Evolutionary conservation across 2,797 vertebrate species (phyloP), one percentile per base, ranked within the genome.

Genomic region (Catamblyrhynchus diadema): DNA sequence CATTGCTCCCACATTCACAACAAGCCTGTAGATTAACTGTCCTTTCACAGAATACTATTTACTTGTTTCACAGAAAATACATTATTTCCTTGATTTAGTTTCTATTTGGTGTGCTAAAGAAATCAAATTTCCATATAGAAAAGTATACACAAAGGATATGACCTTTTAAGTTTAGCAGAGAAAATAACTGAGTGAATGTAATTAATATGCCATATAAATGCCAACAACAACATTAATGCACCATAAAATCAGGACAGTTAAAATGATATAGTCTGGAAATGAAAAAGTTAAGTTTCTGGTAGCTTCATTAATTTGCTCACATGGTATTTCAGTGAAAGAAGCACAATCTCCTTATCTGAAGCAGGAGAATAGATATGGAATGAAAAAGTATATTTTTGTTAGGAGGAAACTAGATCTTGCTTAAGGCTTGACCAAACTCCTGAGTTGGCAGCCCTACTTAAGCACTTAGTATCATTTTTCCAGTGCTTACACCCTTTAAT

Each of bases 101-200:
- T 86, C 91, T 88, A 14, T 81, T 96, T 92, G 67, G 74, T 91
- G 87, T 93, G 88, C 86, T 95, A 93, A 92, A 86, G 74, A 93
- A 96, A 94, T 80, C 45, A 64, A 67, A 96, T 95, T 95, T 96
- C 94, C 90, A 88, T 96, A 94, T 56, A 96, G 80, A 95, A 94
- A 96, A 95, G 78, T 74, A 61, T 94, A 92, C 88, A 88, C 73
- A 77, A 71, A 94, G 89, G 95, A 95, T 93, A 88, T 96, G 95
- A 96, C 94, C 96, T 97, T 96, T 97, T 95, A 96, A 94, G 85
- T 94, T 96, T 88, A 94, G 89, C 80, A 88, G 80, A 79, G 91
- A 90, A 94, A 97, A 73, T 93, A 97, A 94, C 95, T 57, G 90
- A 90, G 73, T 77, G 87, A 33, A 22, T 94, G 73, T 94, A 93